Conservation (phyloP, 2,797 vertebrate genomes). For the Silurus aristotelis region DNA sequence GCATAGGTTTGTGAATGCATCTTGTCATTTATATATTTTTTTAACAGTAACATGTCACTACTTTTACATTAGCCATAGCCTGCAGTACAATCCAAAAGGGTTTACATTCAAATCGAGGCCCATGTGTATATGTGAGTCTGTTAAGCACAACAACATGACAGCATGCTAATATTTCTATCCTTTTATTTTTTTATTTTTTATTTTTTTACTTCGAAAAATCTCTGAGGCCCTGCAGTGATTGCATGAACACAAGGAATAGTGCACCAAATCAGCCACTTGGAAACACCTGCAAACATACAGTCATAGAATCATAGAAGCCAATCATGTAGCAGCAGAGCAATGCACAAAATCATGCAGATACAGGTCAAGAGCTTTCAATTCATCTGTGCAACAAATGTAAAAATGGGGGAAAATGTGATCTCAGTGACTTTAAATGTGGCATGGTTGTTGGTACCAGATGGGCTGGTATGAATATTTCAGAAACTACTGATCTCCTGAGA, state of each 20-base stretch:
- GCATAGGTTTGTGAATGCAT: conserved; percentile 27
- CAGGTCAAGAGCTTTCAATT: background rate
- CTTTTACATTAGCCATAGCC: conserved; percentile 53
- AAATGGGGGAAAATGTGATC: background rate
- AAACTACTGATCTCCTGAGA: background rate
- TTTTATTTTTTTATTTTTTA: conserved; percentile 34
- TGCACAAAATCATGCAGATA: background rate
- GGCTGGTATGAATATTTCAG: background rate
- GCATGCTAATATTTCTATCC: conserved; percentile 36
- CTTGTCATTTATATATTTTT: background rate
- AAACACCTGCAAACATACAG: background rate
- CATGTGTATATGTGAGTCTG: conserved; percentile 73
- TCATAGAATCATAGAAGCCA: background rate
- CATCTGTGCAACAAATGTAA: background rate
- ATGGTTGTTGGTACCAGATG: background rate
- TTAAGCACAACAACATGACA: conserved; percentile 70
- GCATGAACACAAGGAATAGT: conserved; percentile 14
- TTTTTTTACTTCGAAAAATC: conserved; percentile 36
- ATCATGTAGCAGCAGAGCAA: background rate
- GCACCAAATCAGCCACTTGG: background rate
- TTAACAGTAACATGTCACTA: conserved; percentile 53
- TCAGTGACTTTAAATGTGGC: background rate
- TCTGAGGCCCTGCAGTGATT: conserved; percentile 35
- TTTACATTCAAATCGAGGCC: conserved; percentile 53
- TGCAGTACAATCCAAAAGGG: conserved; percentile 63